Evolutionary conservation across 2,113 vertebrate species (phyloP).

Genomic region (Mormyrus iriodes): DNA sequence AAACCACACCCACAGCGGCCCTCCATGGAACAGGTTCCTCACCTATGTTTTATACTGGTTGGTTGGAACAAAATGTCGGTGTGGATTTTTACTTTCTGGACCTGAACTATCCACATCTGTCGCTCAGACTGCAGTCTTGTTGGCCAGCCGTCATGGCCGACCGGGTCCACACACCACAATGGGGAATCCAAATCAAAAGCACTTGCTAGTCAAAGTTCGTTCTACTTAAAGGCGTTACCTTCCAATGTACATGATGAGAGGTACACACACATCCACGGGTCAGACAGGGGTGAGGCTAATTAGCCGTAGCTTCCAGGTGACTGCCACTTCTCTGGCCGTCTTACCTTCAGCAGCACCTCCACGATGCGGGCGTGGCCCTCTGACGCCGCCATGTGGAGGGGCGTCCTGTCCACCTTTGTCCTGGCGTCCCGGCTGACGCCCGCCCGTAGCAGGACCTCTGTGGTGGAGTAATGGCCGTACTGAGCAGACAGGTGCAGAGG

Average conservation of each 20-base stretch:
- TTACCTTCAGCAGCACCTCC: slow-evolving; percentile 79
- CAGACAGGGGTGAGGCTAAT: not conserved
- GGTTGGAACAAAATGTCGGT: not conserved
- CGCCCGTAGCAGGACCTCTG: slow-evolving; percentile 75
- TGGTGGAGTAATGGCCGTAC: slow-evolving; percentile 79
- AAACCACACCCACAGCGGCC: too few relatives aligned
- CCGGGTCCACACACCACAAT: not conserved
- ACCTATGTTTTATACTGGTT: too few relatives aligned
- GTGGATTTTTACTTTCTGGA: not conserved
- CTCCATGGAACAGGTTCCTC: too few relatives aligned
- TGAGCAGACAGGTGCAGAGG: slow-evolving; percentile 80
- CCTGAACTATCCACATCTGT: not conserved
- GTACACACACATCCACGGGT: not conserved
- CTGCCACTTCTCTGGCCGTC: not conserved
- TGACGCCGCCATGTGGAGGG: slow-evolving; percentile 78
- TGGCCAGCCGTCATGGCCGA: not conserved
- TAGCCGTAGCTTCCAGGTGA: not conserved
- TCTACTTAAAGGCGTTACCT: not conserved
- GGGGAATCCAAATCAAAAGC: not conserved
- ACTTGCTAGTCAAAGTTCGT: not conserved
- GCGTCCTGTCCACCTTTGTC: slow-evolving; percentile 81
- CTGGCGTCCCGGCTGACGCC: slow-evolving; percentile 81
- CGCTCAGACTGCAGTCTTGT: not conserved
- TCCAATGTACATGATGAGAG: not conserved
- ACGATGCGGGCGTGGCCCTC: slow-evolving; percentile 80